These are phyloP conservation scores for Hemibagrus guttatus DNA, from an alignment of 2,797 vertebrate species.

Conservation along the genomic window DNA sequence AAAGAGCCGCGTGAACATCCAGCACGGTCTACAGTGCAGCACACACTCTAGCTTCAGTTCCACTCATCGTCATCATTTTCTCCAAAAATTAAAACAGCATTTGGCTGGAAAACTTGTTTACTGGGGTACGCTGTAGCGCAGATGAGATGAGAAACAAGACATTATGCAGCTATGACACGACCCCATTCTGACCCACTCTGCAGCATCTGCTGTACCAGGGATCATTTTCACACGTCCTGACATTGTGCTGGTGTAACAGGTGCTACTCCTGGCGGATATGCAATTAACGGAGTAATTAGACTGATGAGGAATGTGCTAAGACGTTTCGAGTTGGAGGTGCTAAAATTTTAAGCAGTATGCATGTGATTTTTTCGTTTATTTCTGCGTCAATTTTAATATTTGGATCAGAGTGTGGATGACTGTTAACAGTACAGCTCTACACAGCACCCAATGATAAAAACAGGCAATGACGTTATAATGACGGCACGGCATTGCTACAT, in stretches of 20 bases:
- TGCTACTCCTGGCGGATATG: neutral
- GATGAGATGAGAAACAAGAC: neutral
- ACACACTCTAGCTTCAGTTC: neutral
- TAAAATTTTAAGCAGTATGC: neutral
- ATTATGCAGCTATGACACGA: slow-evolving; percentile 2
- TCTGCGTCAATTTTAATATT: no score
- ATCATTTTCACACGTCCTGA: neutral
- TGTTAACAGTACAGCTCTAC: neutral
- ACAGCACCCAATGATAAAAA: neutral
- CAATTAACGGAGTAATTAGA: neutral
- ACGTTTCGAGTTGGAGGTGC: neutral
- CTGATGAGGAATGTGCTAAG: neutral
- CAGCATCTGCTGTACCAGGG: slow-evolving; percentile 10
- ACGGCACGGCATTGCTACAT: neutral
- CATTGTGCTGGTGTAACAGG: slow-evolving; percentile 1
- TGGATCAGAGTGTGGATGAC: neutral
- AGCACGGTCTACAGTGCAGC: neutral
- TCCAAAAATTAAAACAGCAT: neutral
- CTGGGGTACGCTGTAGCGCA: neutral
- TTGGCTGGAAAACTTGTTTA: slow-evolving; percentile 26
- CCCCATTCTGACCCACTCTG: neutral
- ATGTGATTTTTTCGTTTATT: neutral
- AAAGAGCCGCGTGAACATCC: neutral
- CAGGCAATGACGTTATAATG: neutral
- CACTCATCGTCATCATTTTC: neutral